Conservation (phyloP, 64 coral and sea anemone species). For the Stichodactyla helianthus region DNA sequence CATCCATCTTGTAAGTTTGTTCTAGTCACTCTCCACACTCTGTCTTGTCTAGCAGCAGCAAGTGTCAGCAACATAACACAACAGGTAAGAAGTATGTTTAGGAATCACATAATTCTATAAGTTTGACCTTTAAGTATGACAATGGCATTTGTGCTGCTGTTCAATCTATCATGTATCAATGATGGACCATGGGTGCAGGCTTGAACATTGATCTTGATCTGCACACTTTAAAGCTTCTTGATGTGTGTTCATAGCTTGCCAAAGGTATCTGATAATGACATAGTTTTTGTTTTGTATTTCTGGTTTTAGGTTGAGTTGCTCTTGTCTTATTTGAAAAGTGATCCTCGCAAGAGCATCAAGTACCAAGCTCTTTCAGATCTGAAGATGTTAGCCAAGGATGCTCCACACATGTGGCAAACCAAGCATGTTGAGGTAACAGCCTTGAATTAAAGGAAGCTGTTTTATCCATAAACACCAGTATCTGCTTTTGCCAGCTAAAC, state of each 20-base stretch:
- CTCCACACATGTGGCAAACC: conserved; percentile 84
- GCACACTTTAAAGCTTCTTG: too few relatives aligned
- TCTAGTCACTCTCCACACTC: conserved; percentile 75
- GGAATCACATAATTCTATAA: too few relatives aligned
- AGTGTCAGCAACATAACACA: conserved; percentile 77
- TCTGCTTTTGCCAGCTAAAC: too few relatives aligned
- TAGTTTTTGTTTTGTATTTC: neutral
- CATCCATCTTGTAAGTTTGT: conserved; percentile 86
- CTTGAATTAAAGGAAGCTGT: neutral
- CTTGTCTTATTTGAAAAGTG: conserved; percentile 68
- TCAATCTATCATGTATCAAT: too few relatives aligned
- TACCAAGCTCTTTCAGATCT: conserved; percentile 69
- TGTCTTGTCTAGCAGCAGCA: conserved; percentile 71
- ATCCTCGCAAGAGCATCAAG: conserved; percentile 77
- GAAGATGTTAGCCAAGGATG: conserved; percentile 67
- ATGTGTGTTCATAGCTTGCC: too few relatives aligned
- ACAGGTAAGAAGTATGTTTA: conserved; percentile 7
- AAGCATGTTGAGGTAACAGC: conserved; percentile 53
- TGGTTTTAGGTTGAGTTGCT: conserved; percentile 74
- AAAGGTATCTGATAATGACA: too few relatives aligned
- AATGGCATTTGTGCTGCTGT: too few relatives aligned
- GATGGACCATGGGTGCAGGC: too few relatives aligned
- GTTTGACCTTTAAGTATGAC: too few relatives aligned
- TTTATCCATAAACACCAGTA: too few relatives aligned
- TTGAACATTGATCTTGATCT: too few relatives aligned